Evolutionary conservation across 2,888 invertebrate species (phyloP), one percentile per base, ranked within the genome.

Genomic region (Polia nebulosa): DNA sequence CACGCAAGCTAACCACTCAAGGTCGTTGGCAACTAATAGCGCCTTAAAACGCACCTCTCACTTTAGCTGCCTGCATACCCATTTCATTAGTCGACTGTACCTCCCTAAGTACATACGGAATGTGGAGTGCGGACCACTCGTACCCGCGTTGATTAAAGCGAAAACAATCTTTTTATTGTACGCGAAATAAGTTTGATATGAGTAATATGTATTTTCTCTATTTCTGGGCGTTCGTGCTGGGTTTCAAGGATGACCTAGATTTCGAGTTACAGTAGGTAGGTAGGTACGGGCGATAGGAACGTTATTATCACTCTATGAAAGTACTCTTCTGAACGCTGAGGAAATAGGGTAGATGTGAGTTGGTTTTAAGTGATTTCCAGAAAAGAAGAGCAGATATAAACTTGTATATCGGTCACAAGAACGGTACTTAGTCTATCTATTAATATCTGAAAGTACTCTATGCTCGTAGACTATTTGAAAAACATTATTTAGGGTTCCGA

Each of bases 111-210:
- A 20, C 22, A 60, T 39, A 32, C 32, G 8, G 17, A 66, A 20
- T 39, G 27, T 27, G 51, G 47, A 65, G 52, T 27, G 27, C 29
- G 63, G 39, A 51, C 47, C 47, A 44, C n/a, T 65, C 41, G 59
- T 32, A 44, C 51, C 51, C 63, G 39, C 62, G 76, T 73, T 76
- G 78, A 78, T 78, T 78, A 76, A 78, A 78, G 78, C 68, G 32
- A 57, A 73, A 76, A 73, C 73, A 66, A 78, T 63, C 17, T 68
- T 76, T 76, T 78, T 76, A 63, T 63, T 76, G 56, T 68, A 52
- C 44, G 51, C 56, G 62, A 56, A 73, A 68, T 74, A 60, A 73
- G 73, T 64, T 73, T 73, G n/a, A 68, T 62, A 67, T 67, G 61
- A 72, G 51, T 67, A 56, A 61, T 72, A 58, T 61, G 45, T 51